Base-by-base conservation (phyloP, 2,797 vertebrate genomes). In the Malurus splendens region DNA sequence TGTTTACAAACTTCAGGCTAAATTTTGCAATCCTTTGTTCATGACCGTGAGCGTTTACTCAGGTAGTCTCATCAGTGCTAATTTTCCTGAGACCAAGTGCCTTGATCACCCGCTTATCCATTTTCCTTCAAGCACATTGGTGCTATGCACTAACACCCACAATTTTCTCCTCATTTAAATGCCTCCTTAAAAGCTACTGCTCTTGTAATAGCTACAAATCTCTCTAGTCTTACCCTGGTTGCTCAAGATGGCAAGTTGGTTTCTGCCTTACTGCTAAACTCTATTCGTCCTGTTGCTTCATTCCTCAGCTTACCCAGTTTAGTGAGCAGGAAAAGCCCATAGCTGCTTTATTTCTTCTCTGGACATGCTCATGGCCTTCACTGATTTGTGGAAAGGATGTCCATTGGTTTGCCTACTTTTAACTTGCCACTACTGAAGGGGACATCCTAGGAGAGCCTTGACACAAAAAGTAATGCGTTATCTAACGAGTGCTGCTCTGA, bases 1-100 rank as follows among this genome's bases (percentile, higher is more conserved):
- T 82, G 55, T 77, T 94, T 93, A 80, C 45, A 80, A 94, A 91
- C 62, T 90, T 74, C 76, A 65, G 86, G 82, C 72, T 85, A 91
- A 71, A 78, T 93, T 90, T 84, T 78, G 75, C 72, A 95, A 89
- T 86, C 61, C 9, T 75, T 85, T 85, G 44, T 18, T 87, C 82
- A 47, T 50, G 66, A 81, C 65, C 0, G 1, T 56, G 55, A 93
- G 76, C 44, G 22, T 17, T 91, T 74, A 80, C 36, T 74, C 64
- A 82, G 47, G 44, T 32, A 87, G 11, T 33, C 44, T 92, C 68
- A 68, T 89, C 65, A 87, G 47, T n/a, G 27, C n/a, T 68, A 91
- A 85, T 91, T 93, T 71, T 80, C 51, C n/a, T 75, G 24, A 0
- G 10, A 87, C 55, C 44, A 48, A 72, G 41, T 52, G 60, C 61